These are phyloP conservation scores for Cyprinodon diabolis DNA, from an alignment of 2,797 vertebrate species.

Conservation along the genomic window DNA sequence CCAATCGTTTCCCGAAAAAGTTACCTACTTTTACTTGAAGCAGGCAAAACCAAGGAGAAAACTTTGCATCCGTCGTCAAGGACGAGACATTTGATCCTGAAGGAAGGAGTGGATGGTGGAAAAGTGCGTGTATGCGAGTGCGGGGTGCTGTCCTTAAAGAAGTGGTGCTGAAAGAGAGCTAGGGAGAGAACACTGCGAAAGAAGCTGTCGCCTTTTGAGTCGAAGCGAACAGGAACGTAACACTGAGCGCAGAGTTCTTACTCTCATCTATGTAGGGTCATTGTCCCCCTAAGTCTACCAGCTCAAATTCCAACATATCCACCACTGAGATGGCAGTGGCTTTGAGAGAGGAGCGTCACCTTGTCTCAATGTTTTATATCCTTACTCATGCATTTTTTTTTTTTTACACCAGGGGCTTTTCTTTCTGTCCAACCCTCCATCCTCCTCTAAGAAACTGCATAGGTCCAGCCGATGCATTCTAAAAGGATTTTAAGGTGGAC, in stretches of 20 bases:
- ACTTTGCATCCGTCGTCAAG: conserved; percentile 69
- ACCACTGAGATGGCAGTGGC: conserved; percentile 80
- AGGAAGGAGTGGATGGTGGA: conserved; percentile 50
- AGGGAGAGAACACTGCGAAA: conserved; percentile 72
- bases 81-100: conserved; percentile 66
- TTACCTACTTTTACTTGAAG: conserved; percentile 66
- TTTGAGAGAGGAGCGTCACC: conserved; percentile 80
- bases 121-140: conserved; percentile 60
- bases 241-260: conserved; percentile 77
- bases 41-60: conserved; percentile 52
- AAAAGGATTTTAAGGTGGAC: conserved; percentile 16
- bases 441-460: conserved; percentile 33
- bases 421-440: conserved; percentile 27
- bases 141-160: conserved; percentile 81
- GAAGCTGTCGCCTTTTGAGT: conserved; percentile 78
- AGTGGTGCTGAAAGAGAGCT: conserved; percentile 83
- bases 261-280: conserved; percentile 83
- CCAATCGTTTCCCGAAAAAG: conserved; percentile 48
- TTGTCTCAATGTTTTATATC: conserved; percentile 82
- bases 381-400: conserved; percentile 62
- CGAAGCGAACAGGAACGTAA: conserved; percentile 78
- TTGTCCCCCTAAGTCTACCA: conserved; percentile 85
- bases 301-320: conserved; percentile 84
- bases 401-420: conserved; percentile 57
- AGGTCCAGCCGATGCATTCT: conserved; percentile 49